Percentiles rank a stretch among this genome's conserved stretches.
phyloP scores from a whole-genome alignment of 2,113 vertebrate genomes.

The Pachycephala philippinensis region DNA sequence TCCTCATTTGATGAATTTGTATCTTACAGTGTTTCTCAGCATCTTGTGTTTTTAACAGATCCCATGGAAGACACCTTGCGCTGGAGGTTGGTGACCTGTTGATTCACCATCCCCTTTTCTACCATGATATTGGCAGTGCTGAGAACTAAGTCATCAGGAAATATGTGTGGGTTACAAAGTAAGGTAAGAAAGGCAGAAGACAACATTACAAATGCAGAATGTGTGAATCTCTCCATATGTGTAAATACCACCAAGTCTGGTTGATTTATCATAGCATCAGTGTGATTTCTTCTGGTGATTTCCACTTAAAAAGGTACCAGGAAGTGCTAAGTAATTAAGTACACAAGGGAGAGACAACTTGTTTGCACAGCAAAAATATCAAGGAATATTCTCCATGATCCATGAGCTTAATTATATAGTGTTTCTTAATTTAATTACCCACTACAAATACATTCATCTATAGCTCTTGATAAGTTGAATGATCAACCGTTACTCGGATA shows the following conservation, averaged over 20 bases:
- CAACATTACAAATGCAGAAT: background rate
- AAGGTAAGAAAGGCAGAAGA: background rate
- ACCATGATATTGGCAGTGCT: rapidly evolving
- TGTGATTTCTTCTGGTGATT: background rate
- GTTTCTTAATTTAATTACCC: background rate
- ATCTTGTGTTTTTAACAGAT: background rate
- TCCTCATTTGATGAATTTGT: background rate
- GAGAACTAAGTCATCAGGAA: background rate
- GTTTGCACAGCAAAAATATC: background rate
- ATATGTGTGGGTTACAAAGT: background rate
- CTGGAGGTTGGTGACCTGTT: background rate
- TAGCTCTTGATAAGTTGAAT: background rate
- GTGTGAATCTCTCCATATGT: background rate
- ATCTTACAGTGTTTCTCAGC: background rate
- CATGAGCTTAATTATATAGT: background rate
- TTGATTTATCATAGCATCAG: background rate
- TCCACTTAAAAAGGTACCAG: background rate
- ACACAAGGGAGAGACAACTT: background rate
- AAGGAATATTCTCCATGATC: background rate
- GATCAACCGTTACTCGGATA: background rate
- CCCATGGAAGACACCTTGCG: background rate
- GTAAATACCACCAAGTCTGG: background rate
- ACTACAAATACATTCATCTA: background rate
- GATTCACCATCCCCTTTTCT: background rate
- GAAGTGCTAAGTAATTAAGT: background rate